phyloP scores from a whole-genome alignment of 2,113 vertebrate genomes.

The Phalacrocorax carbo region DNA sequence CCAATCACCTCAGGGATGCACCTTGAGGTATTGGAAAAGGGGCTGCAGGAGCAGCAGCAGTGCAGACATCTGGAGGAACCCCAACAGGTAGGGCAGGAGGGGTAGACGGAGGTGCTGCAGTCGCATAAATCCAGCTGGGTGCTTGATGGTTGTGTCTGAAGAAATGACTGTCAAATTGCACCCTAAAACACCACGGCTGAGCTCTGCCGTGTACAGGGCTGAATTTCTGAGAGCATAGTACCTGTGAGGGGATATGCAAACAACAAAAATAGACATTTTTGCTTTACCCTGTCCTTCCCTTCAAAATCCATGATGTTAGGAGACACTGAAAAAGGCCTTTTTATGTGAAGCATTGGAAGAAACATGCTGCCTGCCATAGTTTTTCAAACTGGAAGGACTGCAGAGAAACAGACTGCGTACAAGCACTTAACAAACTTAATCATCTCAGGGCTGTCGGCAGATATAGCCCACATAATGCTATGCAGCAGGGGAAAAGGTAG shows the following conservation, averaged over 20 bases:
- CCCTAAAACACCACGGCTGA: neutral
- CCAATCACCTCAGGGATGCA: neutral
- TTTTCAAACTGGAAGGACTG: neutral
- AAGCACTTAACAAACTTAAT: neutral
- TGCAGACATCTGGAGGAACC: neutral
- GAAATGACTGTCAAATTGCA: neutral
- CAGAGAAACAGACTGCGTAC: neutral
- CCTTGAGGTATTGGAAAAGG: neutral
- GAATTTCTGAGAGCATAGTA: neutral
- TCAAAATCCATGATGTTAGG: neutral
- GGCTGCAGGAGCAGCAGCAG: neutral
- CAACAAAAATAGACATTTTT: neutral
- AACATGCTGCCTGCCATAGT: neutral
- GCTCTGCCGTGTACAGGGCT: neutral
- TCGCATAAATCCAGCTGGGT: neutral
- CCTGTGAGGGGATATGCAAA: neutral
- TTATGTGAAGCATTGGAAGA: neutral
- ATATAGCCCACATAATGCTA: neutral
- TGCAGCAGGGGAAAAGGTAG: neutral
- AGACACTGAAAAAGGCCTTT: neutral
- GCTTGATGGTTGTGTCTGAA: neutral
- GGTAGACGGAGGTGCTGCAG: rapidly evolving
- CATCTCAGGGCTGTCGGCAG: neutral
- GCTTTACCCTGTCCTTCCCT: neutral
- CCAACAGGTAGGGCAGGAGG: neutral